Percentiles rank a stretch among this genome's conserved stretches.
These are phyloP conservation scores for Zonotrichia leucophrys DNA, from an alignment of 2,113 vertebrate genomes.

Conservation along the genomic window DNA sequence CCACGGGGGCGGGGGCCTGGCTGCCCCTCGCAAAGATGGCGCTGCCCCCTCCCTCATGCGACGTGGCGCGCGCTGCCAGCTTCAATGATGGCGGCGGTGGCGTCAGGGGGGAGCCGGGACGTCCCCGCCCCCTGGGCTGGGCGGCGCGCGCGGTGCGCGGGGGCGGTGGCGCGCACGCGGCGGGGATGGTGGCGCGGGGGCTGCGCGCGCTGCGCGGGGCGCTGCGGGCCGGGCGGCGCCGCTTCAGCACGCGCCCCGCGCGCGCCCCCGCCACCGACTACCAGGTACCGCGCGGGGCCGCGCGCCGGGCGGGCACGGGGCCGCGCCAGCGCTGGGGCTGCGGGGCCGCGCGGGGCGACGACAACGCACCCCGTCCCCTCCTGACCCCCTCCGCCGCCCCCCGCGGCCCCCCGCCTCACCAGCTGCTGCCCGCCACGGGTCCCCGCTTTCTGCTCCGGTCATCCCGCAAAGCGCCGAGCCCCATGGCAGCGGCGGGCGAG, in stretches of 20 bases:
- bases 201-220: no score
- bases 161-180: background rate
- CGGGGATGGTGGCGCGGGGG: no score
- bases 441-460: background rate
- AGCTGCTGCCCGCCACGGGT: background rate
- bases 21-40: background rate
- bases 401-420: background rate
- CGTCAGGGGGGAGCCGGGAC: accelerated
- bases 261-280: no score
- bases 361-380: no score
- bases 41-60: accelerated
- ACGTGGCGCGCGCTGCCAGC: background rate
- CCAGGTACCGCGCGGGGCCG: background rate
- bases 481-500: background rate
- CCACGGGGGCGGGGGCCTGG: accelerated
- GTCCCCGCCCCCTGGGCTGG: background rate
- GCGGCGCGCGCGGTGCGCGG: background rate
- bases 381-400: background rate
- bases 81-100: background rate
- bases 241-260: no score
- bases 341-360: background rate
- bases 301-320: background rate
- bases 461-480: background rate
- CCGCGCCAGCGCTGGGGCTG: background rate
- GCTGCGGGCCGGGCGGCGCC: no score